Percentiles rank a stretch among this genome's conserved stretches.
phyloP scores from a whole-genome alignment of 2,888 invertebrate genomes.

The Aphodius sticticus region DNA sequence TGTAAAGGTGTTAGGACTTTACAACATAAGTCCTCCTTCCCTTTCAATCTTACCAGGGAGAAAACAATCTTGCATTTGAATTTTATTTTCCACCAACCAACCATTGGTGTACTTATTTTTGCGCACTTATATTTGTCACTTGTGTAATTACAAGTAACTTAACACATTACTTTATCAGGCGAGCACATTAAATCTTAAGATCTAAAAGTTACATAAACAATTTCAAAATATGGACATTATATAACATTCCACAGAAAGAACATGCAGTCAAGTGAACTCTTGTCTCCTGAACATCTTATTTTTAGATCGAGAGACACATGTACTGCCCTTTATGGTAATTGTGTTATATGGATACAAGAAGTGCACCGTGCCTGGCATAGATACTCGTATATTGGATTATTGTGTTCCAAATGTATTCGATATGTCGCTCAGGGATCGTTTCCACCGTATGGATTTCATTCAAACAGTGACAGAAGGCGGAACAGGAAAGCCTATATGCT shows the following conservation, averaged over 20 bases:
- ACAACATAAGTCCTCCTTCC: no score
- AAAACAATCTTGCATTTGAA: no score
- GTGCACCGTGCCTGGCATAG: not conserved
- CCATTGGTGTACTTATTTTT: no score
- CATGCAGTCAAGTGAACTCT: not conserved
- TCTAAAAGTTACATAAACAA: not conserved
- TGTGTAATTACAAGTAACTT: no score
- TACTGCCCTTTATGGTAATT: not conserved
- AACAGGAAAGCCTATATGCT: conserved; percentile 27
- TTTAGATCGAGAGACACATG: not conserved
- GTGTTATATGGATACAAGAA: not conserved
- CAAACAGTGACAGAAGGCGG: conserved; percentile 34
- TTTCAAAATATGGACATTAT: not conserved
- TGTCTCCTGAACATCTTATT: not conserved
- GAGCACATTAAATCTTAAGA: no score
- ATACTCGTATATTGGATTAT: not conserved
- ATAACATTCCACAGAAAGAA: not conserved
- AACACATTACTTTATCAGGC: no score
- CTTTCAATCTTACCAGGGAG: no score
- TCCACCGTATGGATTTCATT: conserved; percentile 29
- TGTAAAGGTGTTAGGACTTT: no score
- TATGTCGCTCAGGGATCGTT: not conserved
- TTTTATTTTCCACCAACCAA: no score
- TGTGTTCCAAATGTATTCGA: not conserved
- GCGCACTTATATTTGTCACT: no score